Evolutionary conservation across 2,797 vertebrate species (phyloP), one percentile per base, ranked within the genome.

Genomic region (Platalea minor): DNA sequence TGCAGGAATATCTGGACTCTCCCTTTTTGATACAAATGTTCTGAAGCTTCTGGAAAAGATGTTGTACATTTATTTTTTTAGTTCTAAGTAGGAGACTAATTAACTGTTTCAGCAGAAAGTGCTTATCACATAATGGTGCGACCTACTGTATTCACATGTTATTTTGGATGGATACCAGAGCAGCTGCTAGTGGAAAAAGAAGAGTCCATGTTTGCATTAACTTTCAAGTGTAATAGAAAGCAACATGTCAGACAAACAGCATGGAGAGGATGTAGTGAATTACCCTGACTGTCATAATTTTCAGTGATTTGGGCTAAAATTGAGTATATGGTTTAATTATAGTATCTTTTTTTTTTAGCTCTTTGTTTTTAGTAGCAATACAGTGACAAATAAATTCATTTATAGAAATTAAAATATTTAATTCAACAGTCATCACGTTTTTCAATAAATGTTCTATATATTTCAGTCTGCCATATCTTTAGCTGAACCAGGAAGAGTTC

Each of bases 11-110:
- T 77, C 72, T 76, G 68, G 41, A 53, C 48, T 63, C 21, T 85
- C 31, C 50, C 51, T 88, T 80, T 80, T 83, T 80, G 46, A 89
- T 77, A 63, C 29, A 74, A 41, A 74, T 41, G 35, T 77, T 83
- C 45, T 76, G 88, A 92, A 91, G 39, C 81, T 94, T 93, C 84
- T 85, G 59, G 57, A 82, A 88, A 76, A 92, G 11, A 53, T 51
- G 13, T 35, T 91, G 48, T 48, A 17, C 19, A 2, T 46, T 50
- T 63, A 43, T 67, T 81, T 81, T 85, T 88, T 88, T 67, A 33
- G 13, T 80, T 95, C 31, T 57, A 88, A 64, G 64, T 59, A 17
- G 51, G 48, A 78, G 43, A 61, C 21, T 80, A 64, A 82, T 92
- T 90, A 74, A 77, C 78, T 81, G 15, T 84, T 93, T 80, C 72